phyloP scores from a whole-genome alignment of 1,140 invertebrate species.

The Pseudomyrmex gracilis region DNA sequence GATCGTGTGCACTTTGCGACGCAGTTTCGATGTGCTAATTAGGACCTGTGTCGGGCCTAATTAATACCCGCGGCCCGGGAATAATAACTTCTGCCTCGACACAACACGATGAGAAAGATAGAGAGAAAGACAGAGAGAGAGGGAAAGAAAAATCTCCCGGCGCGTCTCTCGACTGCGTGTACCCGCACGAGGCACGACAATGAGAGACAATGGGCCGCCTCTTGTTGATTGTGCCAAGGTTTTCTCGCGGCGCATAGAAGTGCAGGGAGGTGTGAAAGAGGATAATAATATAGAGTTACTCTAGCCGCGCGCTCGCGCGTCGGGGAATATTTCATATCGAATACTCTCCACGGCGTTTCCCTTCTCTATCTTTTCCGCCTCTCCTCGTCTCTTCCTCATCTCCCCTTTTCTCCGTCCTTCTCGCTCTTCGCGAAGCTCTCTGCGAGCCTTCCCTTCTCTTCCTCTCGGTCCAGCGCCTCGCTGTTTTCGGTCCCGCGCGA shows the following conservation, averaged over 20 bases:
- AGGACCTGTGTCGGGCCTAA: constrained; percentile 77
- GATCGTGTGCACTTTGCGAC: constrained; percentile 1
- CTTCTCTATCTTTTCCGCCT: constrained; percentile 19
- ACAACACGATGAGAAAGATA: not conserved
- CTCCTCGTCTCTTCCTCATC: too few species aligned
- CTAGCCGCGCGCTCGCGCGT: constrained; percentile 44
- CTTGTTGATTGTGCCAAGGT: constrained; percentile 81
- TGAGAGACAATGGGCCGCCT: constrained; percentile 78
- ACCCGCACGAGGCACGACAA: constrained; percentile 71
- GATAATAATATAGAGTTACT: constrained; percentile 86
- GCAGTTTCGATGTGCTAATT: constrained; percentile 80
- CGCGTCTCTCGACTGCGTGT: not conserved
- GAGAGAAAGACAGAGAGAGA: not conserved
- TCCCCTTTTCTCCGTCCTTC: constrained; percentile 58
- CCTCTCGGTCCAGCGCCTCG: constrained; percentile 76
- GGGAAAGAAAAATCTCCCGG: not conserved
- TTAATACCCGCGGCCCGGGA: constrained; percentile 73
- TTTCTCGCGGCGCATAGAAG: constrained; percentile 77
- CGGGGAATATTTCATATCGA: constrained; percentile 79
- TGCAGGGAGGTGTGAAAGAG: constrained; percentile 85
- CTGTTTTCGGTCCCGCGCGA: constrained; percentile 54
- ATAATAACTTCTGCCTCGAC: constrained; percentile 27
- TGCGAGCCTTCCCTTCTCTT: constrained; percentile 50
- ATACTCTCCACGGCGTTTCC: constrained; percentile 43
- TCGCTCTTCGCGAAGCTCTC: constrained; percentile 20